A percentile compares a stretch with the other conserved stretches of the same genome.
phyloP scores from a whole-genome alignment of 2,113 vertebrate genomes.

The Apeltes quadracus region DNA sequence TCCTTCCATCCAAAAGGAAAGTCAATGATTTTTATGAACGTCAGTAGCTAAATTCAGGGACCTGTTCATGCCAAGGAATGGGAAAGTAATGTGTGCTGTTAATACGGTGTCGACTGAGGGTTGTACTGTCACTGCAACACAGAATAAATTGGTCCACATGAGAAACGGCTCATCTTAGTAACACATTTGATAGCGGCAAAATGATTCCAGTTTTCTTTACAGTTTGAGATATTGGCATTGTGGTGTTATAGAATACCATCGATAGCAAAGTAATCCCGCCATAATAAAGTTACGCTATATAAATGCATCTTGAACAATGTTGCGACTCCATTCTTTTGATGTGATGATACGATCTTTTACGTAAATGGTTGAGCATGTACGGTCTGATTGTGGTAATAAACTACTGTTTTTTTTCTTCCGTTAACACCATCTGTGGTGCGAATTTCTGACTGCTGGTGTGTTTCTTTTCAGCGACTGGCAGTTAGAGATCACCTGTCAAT shows the following conservation, averaged over 20 bases:
- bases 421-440: conserved; percentile 68
- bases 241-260: neutral
- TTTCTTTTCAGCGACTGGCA: conserved; percentile 35
- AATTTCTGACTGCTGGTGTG: conserved; percentile 42
- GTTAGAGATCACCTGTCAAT: conserved; percentile 61
- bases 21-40: neutral
- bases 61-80: neutral
- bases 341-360: neutral
- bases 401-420: conserved; percentile 25
- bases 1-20: neutral
- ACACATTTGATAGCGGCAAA: neutral
- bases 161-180: neutral
- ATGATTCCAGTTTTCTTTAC: neutral
- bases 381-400: conserved; percentile 9
- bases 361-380: neutral
- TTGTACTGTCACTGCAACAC: neutral
- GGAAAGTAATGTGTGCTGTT: neutral
- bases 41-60: neutral
- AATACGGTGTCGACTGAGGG: neutral
- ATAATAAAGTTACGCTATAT: neutral
- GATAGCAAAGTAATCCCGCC: neutral
- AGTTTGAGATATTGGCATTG: neutral
- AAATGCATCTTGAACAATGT: neutral
- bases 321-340: neutral
- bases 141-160: neutral